Conservation (phyloP, 2,888 invertebrate genomes). For the Frankliniella intonsa region DNA sequence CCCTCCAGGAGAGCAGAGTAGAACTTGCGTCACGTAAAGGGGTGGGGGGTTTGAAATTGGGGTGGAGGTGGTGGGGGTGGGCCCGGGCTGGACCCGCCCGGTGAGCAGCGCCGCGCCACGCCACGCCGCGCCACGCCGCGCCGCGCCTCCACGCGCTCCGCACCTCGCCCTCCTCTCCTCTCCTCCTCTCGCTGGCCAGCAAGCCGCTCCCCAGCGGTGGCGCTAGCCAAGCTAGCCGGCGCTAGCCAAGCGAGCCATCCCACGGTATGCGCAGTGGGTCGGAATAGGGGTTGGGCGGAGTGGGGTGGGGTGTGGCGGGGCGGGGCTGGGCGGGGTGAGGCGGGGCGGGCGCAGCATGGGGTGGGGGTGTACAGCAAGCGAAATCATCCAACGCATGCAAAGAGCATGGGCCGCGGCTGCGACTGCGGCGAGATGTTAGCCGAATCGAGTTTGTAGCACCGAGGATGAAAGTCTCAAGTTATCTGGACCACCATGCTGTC, state of each 20-base stretch:
- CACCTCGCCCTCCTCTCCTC: background rate
- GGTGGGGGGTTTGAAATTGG: background rate
- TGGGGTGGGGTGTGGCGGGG: background rate
- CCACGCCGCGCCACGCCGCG: background rate
- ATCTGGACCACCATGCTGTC: no score
- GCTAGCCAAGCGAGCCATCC: background rate
- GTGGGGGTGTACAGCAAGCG: background rate
- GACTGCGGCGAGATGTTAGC: no score
- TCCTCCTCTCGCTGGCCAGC: background rate
- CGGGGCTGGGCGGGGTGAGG: background rate
- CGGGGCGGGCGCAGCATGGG: background rate
- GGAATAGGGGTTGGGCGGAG: background rate
- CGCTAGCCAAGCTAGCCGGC: background rate
- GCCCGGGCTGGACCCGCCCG: background rate
- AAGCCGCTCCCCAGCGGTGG: background rate
- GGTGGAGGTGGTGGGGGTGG: background rate
- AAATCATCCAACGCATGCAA: no score
- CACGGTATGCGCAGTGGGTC: background rate
- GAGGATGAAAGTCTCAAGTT: no score
- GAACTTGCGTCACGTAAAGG: background rate
- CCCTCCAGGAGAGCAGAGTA: background rate
- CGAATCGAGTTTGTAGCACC: no score
- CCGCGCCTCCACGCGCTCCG: background rate
- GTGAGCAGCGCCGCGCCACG: background rate
- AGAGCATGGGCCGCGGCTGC: no score